These are phyloP conservation scores for Sarcophaga rosellei DNA, from an alignment of 2,888 invertebrate genomes.

Conservation along the genomic window DNA sequence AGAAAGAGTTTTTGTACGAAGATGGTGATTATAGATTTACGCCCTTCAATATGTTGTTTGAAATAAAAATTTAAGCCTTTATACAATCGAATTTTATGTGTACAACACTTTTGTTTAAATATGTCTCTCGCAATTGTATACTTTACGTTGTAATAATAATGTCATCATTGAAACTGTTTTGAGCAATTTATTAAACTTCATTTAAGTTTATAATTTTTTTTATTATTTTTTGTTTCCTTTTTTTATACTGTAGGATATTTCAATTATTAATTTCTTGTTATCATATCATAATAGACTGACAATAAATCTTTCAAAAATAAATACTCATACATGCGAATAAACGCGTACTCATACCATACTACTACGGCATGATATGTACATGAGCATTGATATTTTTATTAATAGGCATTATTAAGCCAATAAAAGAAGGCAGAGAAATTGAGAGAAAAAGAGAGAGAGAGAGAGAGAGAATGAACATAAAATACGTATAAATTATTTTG, in stretches of 20 bases:
- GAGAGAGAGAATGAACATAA: neutral
- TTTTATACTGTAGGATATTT: neutral
- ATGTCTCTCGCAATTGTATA: no score
- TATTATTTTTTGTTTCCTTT: neutral
- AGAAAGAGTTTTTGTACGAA: no score
- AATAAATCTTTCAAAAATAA: slow-evolving; percentile 56
- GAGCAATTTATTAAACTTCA: neutral
- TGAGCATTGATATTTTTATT: neutral
- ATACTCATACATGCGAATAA: neutral
- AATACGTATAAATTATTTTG: neutral
- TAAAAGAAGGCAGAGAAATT: neutral
- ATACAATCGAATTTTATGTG: no score
- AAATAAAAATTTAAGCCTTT: no score
- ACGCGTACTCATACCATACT: neutral
- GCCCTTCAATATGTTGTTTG: no score
- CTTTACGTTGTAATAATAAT: no score
- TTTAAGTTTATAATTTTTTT: neutral
- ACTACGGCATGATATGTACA: neutral
- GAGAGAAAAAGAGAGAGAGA: neutral
- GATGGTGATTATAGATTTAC: no score
- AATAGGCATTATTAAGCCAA: neutral
- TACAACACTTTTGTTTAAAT: no score
- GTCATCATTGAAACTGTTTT: no score
- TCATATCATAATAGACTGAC: slow-evolving; percentile 29
- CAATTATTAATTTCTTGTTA: slow-evolving; percentile 51